Evolutionary conservation across 2,797 vertebrate genomes (phyloP).

Genomic region (Microctenopoma stevenorrisi): DNA sequence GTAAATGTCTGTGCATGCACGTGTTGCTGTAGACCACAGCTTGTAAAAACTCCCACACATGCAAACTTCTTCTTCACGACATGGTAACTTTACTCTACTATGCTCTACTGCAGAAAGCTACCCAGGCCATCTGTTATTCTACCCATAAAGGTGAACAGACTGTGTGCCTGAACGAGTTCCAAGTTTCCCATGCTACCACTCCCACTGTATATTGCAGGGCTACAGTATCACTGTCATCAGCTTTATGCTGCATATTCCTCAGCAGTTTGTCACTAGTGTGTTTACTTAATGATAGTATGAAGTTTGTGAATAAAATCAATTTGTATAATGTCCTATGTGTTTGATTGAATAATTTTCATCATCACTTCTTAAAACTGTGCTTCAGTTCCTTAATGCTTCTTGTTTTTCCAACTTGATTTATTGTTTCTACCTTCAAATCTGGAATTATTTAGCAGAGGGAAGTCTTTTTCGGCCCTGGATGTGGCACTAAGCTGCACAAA

Average conservation of each 20-base stretch:
- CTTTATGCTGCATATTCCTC: conserved; percentile 67
- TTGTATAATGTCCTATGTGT: conserved; percentile 15
- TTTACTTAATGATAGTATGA: neutral
- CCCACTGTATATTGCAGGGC: conserved; percentile 71
- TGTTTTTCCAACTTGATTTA: conserved; percentile 41
- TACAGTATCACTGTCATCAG: conserved; percentile 58
- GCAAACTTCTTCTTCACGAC: conserved; percentile 63
- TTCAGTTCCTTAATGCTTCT: conserved; percentile 44
- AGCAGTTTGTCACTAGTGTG: neutral
- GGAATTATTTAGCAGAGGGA: conserved; percentile 45
- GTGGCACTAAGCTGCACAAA: conserved; percentile 38
- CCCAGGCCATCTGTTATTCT: conserved; percentile 72
- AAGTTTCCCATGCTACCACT: conserved; percentile 73
- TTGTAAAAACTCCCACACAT: conserved; percentile 66
- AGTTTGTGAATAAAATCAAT: conserved; percentile 4
- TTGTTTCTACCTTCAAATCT: conserved; percentile 50
- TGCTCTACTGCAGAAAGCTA: conserved; percentile 63
- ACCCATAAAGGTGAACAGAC: conserved; percentile 78
- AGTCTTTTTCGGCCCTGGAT: conserved; percentile 23
- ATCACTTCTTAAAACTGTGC: conserved; percentile 19
- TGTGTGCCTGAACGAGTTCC: conserved; percentile 74
- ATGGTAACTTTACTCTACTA: conserved; percentile 54
- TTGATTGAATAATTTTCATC: conserved; percentile 32
- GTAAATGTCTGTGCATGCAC: conserved; percentile 32
- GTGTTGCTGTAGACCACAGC: conserved; percentile 44